Base-by-base conservation (phyloP, 2,113 vertebrate genomes). In the Hydrolagus affinis region DNA sequence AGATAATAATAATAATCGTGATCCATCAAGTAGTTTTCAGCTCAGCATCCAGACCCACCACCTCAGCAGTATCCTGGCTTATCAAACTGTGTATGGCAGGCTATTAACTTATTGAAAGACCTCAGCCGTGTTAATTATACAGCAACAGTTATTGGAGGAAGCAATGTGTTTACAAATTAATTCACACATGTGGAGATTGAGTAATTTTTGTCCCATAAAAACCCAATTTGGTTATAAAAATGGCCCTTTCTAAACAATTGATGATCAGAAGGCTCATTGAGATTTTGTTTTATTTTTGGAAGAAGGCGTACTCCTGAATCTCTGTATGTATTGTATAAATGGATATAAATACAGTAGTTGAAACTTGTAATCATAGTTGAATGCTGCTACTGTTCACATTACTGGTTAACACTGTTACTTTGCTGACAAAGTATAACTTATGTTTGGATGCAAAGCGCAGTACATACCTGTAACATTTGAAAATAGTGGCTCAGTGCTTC, bases 1-100 rank as follows among this genome's bases (percentile, higher is more conserved):
- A 70, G 89, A 91, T 89, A 91, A 86, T 86, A 86, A 86, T 86
- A 86, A 89, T 86, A 72, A 86, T 32, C 85, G 9, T 30, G 85
- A 23, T 80, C 87, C 86, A 87, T 74, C 89, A 86, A 87, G 85
- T 85, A 23, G 25, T 68, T 0, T 69, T 87, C 60, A 71, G 76
- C 74, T 68, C 78, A 86, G 86, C 80, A 83, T 21, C 0, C 85
- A 21, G 85, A 64, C 85, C 28, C 78, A 85, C 78, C 21, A 83
- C 74, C 69, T 74, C 72, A 75, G 85, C 88, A 77, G 69, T 0
- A 1, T 28, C 32, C 85, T 87, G 85, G 85, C 86, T 86, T 76
- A 88, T 62, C 59, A 15, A 80, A 62, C 59, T 62, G 76, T 3
- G 8, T 6, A 64, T 11, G 76, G 57, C n/a, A 62, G 59, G 25